Evolutionary conservation across 2,888 invertebrate genomes (phyloP).

Genomic region (Synergus japonicus): DNA sequence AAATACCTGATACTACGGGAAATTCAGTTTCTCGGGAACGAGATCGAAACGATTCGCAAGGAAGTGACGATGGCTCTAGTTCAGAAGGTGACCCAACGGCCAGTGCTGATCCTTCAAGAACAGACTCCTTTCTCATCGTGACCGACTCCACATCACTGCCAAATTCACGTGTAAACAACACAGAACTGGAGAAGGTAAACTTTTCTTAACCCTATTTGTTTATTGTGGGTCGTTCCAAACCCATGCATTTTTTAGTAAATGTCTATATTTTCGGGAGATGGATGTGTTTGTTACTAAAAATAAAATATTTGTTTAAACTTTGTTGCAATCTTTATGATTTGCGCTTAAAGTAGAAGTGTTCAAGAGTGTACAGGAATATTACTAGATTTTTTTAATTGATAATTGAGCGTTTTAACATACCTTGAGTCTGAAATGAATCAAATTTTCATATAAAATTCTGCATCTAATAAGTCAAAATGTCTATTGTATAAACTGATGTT

Average conservation of each 20-base stretch:
- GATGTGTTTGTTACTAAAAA: too few relatives aligned
- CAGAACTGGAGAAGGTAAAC: slow-evolving; percentile 55
- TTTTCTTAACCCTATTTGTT: neutral
- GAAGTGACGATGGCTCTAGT: slow-evolving; percentile 76
- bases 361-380: too few relatives aligned
- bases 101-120: slow-evolving; percentile 60
- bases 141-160: slow-evolving; percentile 65
- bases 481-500: too few relatives aligned
- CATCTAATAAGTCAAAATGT: too few relatives aligned
- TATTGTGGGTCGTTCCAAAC: too few relatives aligned
- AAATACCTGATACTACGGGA: slow-evolving; percentile 64
- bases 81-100: slow-evolving; percentile 75
- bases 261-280: neutral
- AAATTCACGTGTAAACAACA: slow-evolving; percentile 56
- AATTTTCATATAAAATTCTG: too few relatives aligned
- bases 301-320: too few relatives aligned
- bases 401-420: too few relatives aligned
- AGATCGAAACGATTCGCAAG: slow-evolving; percentile 73
- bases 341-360: too few relatives aligned
- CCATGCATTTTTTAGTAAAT: neutral
- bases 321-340: too few relatives aligned
- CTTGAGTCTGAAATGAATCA: too few relatives aligned
- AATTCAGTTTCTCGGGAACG: slow-evolving; percentile 71
- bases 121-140: slow-evolving; percentile 69
- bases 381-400: too few relatives aligned